These are phyloP conservation scores for Octopus sinensis DNA, from an alignment of 1,140 invertebrate species.

Conservation along the genomic window DNA sequence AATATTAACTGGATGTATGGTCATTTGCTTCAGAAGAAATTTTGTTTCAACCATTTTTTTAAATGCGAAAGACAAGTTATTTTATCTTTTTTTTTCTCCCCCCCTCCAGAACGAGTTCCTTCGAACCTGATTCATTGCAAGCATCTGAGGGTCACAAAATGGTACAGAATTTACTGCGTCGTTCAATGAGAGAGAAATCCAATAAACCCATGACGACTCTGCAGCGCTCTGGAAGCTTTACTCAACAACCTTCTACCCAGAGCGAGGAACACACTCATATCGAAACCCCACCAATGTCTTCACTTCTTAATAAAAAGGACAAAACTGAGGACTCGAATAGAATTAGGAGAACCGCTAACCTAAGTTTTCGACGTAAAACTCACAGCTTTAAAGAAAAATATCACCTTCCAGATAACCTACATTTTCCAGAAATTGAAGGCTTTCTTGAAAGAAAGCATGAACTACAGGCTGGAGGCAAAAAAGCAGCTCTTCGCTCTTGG, in stretches of 20 bases:
- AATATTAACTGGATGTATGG: no score
- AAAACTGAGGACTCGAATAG: slow-evolving; percentile 51
- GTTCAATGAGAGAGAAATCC: background rate
- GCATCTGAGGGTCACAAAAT: slow-evolving; percentile 23
- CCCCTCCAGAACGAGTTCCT: no score
- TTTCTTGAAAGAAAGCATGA: slow-evolving; percentile 92
- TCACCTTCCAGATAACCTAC: slow-evolving; percentile 65
- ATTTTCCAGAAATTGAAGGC: slow-evolving; percentile 88
- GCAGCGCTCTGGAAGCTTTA: background rate
- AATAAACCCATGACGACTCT: background rate
- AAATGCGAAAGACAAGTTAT: no score
- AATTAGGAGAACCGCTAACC: slow-evolving; percentile 80
- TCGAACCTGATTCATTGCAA: slow-evolving; percentile 26
- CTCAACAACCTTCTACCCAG: background rate
- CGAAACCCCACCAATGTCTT: background rate
- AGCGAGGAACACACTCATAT: background rate
- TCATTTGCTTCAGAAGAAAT: no score
- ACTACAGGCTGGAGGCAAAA: slow-evolving; percentile 85
- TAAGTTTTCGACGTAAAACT: slow-evolving; percentile 81
- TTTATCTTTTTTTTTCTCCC: no score
- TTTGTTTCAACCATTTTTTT: no score
- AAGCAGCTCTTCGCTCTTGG: slow-evolving; percentile 91
- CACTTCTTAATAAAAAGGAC: slow-evolving; percentile 58
- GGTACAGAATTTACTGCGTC: background rate
- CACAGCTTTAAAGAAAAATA: slow-evolving; percentile 72